A percentile compares a stretch with the other conserved stretches of the same genome.
Evolutionary conservation across 2,888 invertebrate genomes (phyloP).

Genomic region (Chalcis sispes): DNA sequence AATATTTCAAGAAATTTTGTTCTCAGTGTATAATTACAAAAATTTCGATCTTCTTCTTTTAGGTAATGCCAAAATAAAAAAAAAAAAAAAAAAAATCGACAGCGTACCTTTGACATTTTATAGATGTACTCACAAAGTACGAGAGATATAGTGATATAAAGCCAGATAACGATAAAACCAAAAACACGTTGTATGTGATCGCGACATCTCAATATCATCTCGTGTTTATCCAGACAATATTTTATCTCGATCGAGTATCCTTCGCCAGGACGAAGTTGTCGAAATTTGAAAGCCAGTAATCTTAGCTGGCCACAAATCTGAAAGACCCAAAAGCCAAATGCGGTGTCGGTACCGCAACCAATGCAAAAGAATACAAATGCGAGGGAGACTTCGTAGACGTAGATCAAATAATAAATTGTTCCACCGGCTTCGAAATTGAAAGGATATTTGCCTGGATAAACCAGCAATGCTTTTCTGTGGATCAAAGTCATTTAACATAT

Average conservation of each 20-base stretch:
- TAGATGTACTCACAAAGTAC: constrained; percentile 64
- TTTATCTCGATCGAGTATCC: constrained; percentile 48
- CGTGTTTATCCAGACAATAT: constrained; percentile 56
- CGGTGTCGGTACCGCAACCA: constrained; percentile 59
- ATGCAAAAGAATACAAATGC: constrained; percentile 48
- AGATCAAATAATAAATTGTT: constrained; percentile 57
- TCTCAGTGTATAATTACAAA: no score
- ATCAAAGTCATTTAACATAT: constrained; percentile 12
- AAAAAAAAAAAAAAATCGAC: background rate
- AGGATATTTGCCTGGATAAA: constrained; percentile 58
- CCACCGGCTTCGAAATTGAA: constrained; percentile 56
- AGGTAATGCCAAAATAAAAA: no score
- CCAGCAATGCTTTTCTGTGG: constrained; percentile 50
- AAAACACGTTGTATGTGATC: constrained; percentile 61
- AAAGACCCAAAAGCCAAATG: constrained; percentile 63
- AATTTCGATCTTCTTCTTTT: no score
- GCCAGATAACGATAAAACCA: constrained; percentile 62
- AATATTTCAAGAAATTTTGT: no score
- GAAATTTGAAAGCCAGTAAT: constrained; percentile 56
- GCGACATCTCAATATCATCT: constrained; percentile 55
- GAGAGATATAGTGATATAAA: constrained; percentile 60
- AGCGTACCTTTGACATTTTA: constrained; percentile 53
- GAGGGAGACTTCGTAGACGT: constrained; percentile 53
- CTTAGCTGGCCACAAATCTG: constrained; percentile 63
- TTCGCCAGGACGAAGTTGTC: constrained; percentile 32